These are phyloP conservation scores for Drosophila kikkawai DNA, from an alignment of 1,140 invertebrate genomes.

Conservation along the genomic window DNA sequence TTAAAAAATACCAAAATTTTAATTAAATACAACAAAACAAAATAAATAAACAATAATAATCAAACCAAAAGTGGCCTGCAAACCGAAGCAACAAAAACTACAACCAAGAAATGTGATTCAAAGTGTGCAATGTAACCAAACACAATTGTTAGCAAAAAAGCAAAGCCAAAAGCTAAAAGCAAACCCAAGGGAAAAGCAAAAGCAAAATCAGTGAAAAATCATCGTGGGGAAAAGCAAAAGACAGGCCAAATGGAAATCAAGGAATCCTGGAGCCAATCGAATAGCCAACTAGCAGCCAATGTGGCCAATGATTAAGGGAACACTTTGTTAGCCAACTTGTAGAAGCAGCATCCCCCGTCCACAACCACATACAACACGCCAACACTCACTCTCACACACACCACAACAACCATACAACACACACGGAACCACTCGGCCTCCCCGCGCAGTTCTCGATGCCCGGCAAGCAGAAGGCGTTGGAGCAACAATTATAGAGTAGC, in stretches of 20 bases:
- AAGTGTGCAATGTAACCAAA: slow-evolving; percentile 74
- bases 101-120: slow-evolving; percentile 75
- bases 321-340: slow-evolving; percentile 54
- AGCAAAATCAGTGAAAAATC: slow-evolving; percentile 13
- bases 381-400: slow-evolving; percentile 1
- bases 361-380: slow-evolving; percentile 18
- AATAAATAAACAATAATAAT: slow-evolving; percentile 20
- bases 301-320: slow-evolving; percentile 73
- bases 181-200: slow-evolving; percentile 22
- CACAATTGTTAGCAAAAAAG: slow-evolving; percentile 35
- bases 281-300: slow-evolving; percentile 65
- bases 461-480: slow-evolving; percentile 47
- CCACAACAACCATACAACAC: slow-evolving; percentile 7
- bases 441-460: slow-evolving; percentile 44
- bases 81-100: slow-evolving; percentile 57
- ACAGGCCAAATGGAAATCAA: slow-evolving; percentile 71
- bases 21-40: slow-evolving; percentile 12
- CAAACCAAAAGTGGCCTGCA: slow-evolving; percentile 80
- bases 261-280: slow-evolving; percentile 58
- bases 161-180: slow-evolving; percentile 14
- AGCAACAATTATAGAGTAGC: slow-evolving; percentile 63
- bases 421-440: slow-evolving; percentile 14
- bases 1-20: slow-evolving; percentile 20
- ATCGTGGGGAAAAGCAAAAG: slow-evolving; percentile 21
- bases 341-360: slow-evolving; percentile 61